These are phyloP conservation scores for Sebastes aleutianus DNA, from an alignment of 2,797 vertebrate genomes.

Conservation along the genomic window DNA sequence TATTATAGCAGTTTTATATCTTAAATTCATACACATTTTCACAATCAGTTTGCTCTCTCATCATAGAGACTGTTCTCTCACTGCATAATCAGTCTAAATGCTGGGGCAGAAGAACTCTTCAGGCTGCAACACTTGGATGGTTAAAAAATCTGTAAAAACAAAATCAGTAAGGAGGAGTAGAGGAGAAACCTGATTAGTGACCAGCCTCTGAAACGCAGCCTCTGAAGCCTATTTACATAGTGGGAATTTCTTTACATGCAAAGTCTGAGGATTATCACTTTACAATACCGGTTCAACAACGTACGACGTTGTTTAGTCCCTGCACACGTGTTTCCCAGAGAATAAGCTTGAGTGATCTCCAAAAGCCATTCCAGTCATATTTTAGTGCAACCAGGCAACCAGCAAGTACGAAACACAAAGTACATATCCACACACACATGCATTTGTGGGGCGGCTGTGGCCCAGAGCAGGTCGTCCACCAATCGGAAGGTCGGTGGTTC, in stretches of 20 bases:
- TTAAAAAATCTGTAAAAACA: no score
- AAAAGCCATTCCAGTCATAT: conserved; percentile 10
- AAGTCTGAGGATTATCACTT: not conserved
- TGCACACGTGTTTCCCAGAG: not conserved
- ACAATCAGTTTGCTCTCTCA: not conserved
- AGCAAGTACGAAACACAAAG: not conserved
- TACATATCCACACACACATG: not conserved
- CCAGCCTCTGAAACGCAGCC: not conserved
- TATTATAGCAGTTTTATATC: not conserved
- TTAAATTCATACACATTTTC: not conserved
- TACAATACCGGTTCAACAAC: not conserved
- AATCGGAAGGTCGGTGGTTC: no score
- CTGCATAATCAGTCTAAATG: not conserved
- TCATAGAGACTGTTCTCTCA: not conserved
- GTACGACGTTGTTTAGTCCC: not conserved
- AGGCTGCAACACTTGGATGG: not conserved
- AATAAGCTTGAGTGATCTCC: not conserved
- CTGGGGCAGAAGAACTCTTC: not conserved
- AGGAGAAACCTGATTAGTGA: not conserved
- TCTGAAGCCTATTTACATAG: not conserved
- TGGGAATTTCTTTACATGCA: not conserved
- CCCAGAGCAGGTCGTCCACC: not conserved
- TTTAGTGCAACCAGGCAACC: not conserved
- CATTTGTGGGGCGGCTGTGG: not conserved
- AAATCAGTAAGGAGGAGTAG: no score